Percentiles rank a stretch among this genome's conserved stretches.
These are phyloP conservation scores for Psophia crepitans DNA, from an alignment of 2,113 vertebrate species.

Conservation along the genomic window DNA sequence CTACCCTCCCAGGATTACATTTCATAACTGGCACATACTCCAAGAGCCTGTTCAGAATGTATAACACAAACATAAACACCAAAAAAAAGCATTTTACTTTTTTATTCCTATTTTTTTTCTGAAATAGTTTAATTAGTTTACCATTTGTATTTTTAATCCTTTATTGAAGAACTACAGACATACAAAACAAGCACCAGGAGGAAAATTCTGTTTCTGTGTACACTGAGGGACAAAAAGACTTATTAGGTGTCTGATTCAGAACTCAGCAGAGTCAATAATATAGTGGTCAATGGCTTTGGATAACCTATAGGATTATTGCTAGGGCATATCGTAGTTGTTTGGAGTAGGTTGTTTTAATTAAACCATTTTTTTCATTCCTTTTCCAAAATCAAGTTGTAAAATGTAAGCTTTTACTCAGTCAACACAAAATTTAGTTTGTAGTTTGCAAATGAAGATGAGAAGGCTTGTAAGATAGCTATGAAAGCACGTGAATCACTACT, in stretches of 20 bases:
- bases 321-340: not conserved
- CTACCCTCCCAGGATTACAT: constrained; percentile 58
- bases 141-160: not conserved
- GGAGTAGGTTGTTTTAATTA: not conserved
- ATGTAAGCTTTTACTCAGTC: not conserved
- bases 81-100: not conserved
- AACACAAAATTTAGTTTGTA: not conserved
- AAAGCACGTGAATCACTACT: not conserved
- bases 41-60: constrained; percentile 50
- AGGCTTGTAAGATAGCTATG: not conserved
- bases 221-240: not conserved
- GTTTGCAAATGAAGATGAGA: not conserved
- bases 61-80: constrained; percentile 52
- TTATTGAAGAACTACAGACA: not conserved
- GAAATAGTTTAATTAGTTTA: constrained; percentile 49
- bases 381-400: not conserved
- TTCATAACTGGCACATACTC: constrained; percentile 49
- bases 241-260: not conserved
- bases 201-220: not conserved
- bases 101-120: not conserved
- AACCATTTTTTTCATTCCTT: not conserved
- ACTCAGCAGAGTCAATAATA: not conserved
- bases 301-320: not conserved
- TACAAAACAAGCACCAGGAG: not conserved
- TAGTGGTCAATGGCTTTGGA: not conserved